Evolutionary conservation across 2,113 vertebrate genomes (phyloP), one percentile per base, ranked within the genome.

Genomic region (Cathartes aura): DNA sequence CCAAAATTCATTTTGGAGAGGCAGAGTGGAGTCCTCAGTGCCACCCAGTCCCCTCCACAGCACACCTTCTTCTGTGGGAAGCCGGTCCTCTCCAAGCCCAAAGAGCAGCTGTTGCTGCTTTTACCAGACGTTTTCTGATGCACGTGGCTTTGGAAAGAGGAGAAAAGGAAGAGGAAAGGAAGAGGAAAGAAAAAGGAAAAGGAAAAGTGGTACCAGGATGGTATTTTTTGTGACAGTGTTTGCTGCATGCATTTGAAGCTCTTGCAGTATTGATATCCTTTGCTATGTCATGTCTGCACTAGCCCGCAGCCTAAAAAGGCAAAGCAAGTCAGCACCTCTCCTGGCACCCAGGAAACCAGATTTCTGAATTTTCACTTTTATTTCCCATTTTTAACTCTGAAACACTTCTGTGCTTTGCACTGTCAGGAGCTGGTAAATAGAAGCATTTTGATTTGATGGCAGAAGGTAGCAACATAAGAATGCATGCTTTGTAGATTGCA

Each of bases 151-250:
- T 62, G 80, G 34, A 83, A 89, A 12, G 17, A 67, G 30, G 23
- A 14, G 38, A 4, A 47, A 26, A 50, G 8, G 24, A 43, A 38
- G 14, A 5, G 55, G 40, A 20, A 58, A 6, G 8, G 18, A 2
- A 24, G 23, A 12, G 62, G 9, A 8, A 64, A 15, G 3, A 2
- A 3, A 3, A 19, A 16, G 8, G 11, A 8, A 12, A 8, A 19
- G 30, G 48, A 10, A 42, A 53, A 50, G 29, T 11, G 50, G 15
- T 20, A 24, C 17, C 29, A 80, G 21, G 34, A 50, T 0, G 1
- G 9, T 53, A 30, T 11, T 60, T 62, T 68, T 8, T n/a, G 11
- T 29, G 16, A 34, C 2, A 36, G 32, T 7, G 13, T 36, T 71
- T 70, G n/a, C 53, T 76, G 15, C 45, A 4, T 3, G 2, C 3